Conservation (phyloP, 1,140 invertebrate species). For the Dreissena polymorpha region DNA sequence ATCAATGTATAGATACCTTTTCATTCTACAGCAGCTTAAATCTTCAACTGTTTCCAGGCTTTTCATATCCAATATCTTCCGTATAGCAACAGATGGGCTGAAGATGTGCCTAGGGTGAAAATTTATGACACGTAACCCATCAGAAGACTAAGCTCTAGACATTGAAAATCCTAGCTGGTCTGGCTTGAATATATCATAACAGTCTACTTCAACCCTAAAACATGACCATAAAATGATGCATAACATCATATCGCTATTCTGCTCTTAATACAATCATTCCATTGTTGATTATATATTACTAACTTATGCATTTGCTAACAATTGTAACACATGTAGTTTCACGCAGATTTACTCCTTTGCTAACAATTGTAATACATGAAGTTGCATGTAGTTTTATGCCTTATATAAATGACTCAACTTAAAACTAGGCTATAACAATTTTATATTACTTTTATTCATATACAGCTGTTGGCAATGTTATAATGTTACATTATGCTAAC, state of each 20-base stretch:
- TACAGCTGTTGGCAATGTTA: neutral
- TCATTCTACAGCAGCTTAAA: constrained; percentile 21
- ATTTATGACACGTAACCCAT: constrained; percentile 19
- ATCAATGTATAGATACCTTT: neutral
- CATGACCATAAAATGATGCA: neutral
- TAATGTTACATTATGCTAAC: too few species aligned
- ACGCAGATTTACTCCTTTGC: neutral
- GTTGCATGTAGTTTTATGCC: neutral
- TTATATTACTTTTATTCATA: too few species aligned
- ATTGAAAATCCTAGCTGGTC: constrained; percentile 19
- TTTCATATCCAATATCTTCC: neutral
- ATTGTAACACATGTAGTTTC: neutral
- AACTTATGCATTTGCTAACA: neutral
- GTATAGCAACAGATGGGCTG: neutral
- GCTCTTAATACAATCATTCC: too few species aligned
- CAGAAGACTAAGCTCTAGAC: constrained; percentile 1
- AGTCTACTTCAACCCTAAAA: constrained; percentile 34
- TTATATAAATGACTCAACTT: neutral
- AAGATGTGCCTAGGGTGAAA: constrained; percentile 16
- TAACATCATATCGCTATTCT: too few species aligned
- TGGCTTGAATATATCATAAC: constrained; percentile 32
- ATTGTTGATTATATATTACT: neutral
- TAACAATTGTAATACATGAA: neutral
- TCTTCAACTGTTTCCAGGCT: constrained; percentile 20
- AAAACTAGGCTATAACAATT: neutral